Conservation (phyloP, 2,113 vertebrate genomes). For the Connochaetes taurinus region DNA sequence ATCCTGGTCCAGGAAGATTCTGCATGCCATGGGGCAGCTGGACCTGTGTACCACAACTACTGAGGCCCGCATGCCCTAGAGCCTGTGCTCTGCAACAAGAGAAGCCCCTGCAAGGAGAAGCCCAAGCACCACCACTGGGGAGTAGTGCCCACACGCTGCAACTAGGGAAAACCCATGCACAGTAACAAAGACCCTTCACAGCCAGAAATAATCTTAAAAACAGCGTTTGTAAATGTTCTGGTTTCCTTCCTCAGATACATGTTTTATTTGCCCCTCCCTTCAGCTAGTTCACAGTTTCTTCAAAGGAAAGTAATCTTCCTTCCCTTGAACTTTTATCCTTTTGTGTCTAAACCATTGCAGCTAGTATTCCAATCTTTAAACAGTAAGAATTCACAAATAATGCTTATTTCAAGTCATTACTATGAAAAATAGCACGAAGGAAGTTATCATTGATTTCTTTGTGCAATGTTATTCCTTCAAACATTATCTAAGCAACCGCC, state of each 20-base stretch:
- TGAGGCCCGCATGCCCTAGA: background rate
- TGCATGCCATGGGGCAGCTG: background rate
- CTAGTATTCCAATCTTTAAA: background rate
- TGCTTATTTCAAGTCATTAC: background rate
- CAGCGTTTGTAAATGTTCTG: background rate
- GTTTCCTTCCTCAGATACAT: background rate
- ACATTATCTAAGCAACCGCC: background rate
- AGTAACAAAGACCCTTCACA: background rate
- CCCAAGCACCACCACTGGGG: background rate
- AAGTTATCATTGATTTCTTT: background rate
- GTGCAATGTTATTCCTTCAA: background rate
- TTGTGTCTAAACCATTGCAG: background rate
- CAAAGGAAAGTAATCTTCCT: background rate
- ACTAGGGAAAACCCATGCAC: background rate
- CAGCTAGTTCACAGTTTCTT: background rate
- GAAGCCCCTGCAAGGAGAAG: background rate
- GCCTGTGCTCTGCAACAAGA: background rate
- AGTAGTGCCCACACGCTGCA: background rate
- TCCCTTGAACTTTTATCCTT: background rate
- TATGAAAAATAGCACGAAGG: background rate
- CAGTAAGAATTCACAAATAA: background rate
- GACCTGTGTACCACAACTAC: background rate
- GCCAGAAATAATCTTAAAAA: background rate
- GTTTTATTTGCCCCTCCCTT: background rate
- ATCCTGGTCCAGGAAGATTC: background rate